These are phyloP conservation scores for Lepilemur septentrionalis DNA, from an alignment of 2,797 vertebrate species.

Conservation along the genomic window DNA sequence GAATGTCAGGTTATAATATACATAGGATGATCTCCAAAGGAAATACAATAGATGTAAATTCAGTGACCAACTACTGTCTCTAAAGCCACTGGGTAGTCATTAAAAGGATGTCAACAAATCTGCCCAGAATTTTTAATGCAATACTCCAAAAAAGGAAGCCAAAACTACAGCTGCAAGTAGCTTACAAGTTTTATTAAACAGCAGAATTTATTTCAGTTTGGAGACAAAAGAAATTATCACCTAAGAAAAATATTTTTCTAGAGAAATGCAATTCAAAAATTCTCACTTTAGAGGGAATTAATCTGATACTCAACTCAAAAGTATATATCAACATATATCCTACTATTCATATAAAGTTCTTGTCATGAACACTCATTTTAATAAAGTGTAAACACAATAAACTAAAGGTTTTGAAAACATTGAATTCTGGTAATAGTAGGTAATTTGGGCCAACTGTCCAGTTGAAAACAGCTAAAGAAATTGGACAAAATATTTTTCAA, in stretches of 20 bases:
- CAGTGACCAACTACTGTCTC: not conserved
- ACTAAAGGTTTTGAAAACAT: not conserved
- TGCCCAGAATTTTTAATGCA: not conserved
- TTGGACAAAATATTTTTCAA: not conserved
- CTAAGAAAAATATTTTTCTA: not conserved
- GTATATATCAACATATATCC: not conserved
- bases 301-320: not conserved
- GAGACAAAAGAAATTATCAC: not conserved
- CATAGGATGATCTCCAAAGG: not conserved
- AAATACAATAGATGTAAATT: not conserved
- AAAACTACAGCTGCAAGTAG: not conserved
- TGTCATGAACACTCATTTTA: constrained; percentile 9
- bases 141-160: not conserved
- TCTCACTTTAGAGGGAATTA: not conserved
- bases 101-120: not conserved
- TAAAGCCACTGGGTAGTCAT: not conserved
- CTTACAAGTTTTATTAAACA: not conserved
- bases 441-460: not conserved
- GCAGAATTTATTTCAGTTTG: not conserved
- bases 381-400: not conserved
- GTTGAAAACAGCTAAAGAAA: not conserved
- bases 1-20: not conserved
- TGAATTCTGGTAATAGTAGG: not conserved
- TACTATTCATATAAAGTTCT: not conserved
- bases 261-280: not conserved